phyloP scores from a whole-genome alignment of 2,113 vertebrate species.

The Pseudorectes ferrugineus region DNA sequence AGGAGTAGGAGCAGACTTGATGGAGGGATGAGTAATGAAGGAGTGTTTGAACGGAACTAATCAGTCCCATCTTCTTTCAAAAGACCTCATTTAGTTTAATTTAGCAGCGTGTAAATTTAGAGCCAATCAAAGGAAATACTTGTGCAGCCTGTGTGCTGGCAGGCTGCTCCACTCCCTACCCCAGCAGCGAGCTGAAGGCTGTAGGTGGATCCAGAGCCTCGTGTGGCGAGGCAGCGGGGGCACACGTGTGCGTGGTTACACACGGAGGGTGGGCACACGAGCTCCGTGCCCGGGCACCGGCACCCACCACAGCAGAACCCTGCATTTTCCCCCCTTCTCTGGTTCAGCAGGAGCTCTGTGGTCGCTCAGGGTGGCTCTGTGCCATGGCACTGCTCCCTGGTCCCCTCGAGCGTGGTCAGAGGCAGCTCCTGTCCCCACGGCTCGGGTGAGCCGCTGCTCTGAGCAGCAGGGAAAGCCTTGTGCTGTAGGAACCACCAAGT shows the following conservation, averaged over 20 bases:
- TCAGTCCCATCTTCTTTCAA: slow-evolving; percentile 61
- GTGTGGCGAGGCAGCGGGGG: background rate
- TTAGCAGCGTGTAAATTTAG: slow-evolving; percentile 62
- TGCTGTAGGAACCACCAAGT: background rate
- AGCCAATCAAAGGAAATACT: slow-evolving; percentile 52
- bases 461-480: background rate
- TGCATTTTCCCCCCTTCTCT: accelerated
- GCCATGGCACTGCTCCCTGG: accelerated
- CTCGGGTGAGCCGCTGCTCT: accelerated
- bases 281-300: accelerated
- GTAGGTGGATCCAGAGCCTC: background rate
- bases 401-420: accelerated
- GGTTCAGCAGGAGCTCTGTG: background rate
- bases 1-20: slow-evolving; percentile 52
- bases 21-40: slow-evolving; percentile 61
- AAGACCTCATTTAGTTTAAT: slow-evolving; percentile 63
- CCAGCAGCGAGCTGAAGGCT: background rate
- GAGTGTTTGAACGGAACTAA: slow-evolving; percentile 64
- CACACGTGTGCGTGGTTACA: background rate
- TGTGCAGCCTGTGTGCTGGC: slow-evolving; percentile 28
- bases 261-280: accelerated
- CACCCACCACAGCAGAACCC: background rate
- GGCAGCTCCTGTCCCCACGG: background rate
- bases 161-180: background rate
- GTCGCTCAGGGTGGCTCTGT: accelerated